phyloP scores from a whole-genome alignment of 2,797 vertebrate genomes.

The Diglossa cyanea region DNA sequence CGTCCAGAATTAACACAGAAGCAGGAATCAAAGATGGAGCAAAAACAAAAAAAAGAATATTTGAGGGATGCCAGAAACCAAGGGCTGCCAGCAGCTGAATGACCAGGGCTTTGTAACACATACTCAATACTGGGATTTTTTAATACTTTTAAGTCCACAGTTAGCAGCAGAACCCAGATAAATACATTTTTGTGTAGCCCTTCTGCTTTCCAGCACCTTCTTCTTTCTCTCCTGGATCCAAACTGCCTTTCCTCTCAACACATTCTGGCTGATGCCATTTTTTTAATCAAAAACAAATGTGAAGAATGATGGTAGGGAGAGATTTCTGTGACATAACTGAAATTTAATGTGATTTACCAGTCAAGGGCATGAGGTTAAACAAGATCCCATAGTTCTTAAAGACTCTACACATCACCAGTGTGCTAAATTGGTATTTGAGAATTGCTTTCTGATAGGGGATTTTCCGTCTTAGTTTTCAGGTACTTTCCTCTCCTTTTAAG shows the following conservation, averaged over 20 bases:
- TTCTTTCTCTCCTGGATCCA: not conserved
- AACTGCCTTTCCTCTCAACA: not conserved
- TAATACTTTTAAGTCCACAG: not conserved
- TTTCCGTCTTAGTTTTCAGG: not conserved
- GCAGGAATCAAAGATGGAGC: not conserved
- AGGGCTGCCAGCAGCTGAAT: fast-evolving
- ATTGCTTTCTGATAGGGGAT: fast-evolving
- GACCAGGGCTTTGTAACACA: not conserved
- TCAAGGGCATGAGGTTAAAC: not conserved
- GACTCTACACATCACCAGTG: too few species aligned
- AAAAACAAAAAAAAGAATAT: not conserved
- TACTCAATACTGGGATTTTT: not conserved
- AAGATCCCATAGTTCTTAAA: not conserved
- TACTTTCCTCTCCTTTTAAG: not conserved
- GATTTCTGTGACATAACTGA: not conserved
- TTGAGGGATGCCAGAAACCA: not conserved
- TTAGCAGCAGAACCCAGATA: not conserved
- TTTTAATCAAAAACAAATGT: not conserved
- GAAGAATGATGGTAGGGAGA: not conserved
- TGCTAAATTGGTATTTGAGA: not conserved
- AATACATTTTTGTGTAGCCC: not conserved
- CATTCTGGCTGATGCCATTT: not conserved
- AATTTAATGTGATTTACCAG: not conserved
- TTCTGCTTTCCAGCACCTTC: not conserved
- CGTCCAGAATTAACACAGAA: not conserved